A percentile compares a stretch with the other conserved stretches of the same genome.
Conservation (phyloP, 2,888 invertebrate genomes). For the Trachelus stipa region DNA sequence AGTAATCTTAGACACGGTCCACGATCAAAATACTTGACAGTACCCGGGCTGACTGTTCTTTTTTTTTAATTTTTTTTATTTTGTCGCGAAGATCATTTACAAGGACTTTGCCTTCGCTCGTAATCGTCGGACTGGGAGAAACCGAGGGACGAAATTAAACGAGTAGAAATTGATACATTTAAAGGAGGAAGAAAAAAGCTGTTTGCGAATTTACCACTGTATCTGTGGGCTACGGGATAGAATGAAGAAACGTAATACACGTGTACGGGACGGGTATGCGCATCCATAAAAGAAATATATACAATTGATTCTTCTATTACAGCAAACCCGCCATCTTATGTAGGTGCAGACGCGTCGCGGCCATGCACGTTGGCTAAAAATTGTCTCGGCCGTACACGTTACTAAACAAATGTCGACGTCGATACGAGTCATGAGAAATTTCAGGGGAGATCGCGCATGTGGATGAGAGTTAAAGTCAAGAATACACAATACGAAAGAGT, state of each 20-base stretch:
- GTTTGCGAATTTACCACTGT: neutral
- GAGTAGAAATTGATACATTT: neutral
- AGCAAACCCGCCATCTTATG: neutral
- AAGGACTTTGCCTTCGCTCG: neutral
- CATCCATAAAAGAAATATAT: neutral
- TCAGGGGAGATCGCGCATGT: neutral
- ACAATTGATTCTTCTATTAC: neutral
- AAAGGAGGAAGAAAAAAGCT: neutral
- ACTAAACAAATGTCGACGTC: neutral
- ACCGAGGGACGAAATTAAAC: neutral
- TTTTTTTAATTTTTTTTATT: neutral
- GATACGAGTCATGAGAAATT: neutral
- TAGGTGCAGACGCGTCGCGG: neutral
- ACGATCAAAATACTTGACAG: neutral
- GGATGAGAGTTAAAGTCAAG: neutral
- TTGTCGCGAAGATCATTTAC: neutral
- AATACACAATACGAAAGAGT: neutral
- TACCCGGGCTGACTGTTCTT: neutral
- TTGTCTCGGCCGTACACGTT: too few relatives aligned
- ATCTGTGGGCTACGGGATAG: neutral
- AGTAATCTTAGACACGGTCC: neutral
- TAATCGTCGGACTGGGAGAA: neutral
- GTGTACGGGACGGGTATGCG: neutral
- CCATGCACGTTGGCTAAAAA: neutral
- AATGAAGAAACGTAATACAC: neutral